Conservation (phyloP, 1,140 invertebrate genomes). For the Drosophila melanica region DNA sequence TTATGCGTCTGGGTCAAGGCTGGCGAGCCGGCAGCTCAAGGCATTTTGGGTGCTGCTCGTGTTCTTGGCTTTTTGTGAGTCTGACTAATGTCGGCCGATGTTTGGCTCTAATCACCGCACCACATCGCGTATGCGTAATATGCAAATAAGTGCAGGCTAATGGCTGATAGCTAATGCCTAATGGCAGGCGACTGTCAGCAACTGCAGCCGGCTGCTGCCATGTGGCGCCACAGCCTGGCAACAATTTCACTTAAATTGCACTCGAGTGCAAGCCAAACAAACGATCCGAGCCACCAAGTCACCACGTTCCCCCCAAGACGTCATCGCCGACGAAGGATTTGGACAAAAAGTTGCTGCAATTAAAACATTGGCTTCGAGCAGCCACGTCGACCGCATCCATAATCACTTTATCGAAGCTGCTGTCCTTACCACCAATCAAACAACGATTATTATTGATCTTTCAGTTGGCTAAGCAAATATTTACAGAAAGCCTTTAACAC, state of each 20-base stretch:
- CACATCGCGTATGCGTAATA: constrained; percentile 65
- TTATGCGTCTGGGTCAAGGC: constrained; percentile 63
- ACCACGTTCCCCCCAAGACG: no score
- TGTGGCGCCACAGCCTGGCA: constrained; percentile 14
- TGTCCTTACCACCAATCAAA: constrained; percentile 5
- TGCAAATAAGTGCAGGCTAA: constrained; percentile 61
- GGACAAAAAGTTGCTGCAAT: constrained; percentile 53
- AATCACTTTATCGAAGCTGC: constrained; percentile 53
- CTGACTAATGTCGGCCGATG: constrained; percentile 55
- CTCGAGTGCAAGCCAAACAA: constrained; percentile 58
- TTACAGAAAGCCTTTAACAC: constrained; percentile 4
- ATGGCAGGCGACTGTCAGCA: constrained; percentile 31
- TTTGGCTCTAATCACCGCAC: constrained; percentile 9
- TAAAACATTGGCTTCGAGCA: constrained; percentile 41
- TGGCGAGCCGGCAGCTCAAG: neutral
- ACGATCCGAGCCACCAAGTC: constrained; percentile 22
- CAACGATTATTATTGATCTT: constrained; percentile 25
- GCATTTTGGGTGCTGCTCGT: neutral
- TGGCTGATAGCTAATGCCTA: constrained; percentile 24
- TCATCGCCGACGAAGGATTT: neutral
- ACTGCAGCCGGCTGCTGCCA: constrained; percentile 14
- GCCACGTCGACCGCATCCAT: constrained; percentile 42
- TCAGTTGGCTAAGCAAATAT: constrained; percentile 33
- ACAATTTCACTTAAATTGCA: constrained; percentile 44
- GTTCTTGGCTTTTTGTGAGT: constrained; percentile 4